Evolutionary conservation across 1,140 invertebrate genomes (phyloP).

Genomic region (Pseudobourletiella spinata): DNA sequence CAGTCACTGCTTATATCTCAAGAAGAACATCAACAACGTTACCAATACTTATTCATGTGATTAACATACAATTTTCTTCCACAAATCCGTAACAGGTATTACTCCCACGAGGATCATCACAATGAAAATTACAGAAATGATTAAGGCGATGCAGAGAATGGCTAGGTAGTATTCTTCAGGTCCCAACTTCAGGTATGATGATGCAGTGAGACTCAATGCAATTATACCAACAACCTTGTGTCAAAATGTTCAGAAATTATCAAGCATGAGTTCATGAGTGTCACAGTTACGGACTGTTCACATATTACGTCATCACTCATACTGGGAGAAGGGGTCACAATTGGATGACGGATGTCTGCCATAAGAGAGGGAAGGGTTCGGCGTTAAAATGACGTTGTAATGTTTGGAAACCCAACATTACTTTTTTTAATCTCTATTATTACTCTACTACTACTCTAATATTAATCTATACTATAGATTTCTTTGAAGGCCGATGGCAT

Average conservation of each 20-base stretch:
- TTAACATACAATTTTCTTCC: not conserved
- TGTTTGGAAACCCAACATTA: too few relatives aligned
- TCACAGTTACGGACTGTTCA: too few relatives aligned
- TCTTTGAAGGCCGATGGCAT: too few relatives aligned
- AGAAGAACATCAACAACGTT: not conserved
- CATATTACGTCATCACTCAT: too few relatives aligned
- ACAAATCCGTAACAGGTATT: not conserved
- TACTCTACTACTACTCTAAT: too few relatives aligned
- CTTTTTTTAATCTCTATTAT: too few relatives aligned
- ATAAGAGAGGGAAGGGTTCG: too few relatives aligned
- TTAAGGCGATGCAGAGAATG: not conserved
- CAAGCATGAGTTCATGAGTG: not conserved
- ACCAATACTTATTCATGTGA: too few relatives aligned
- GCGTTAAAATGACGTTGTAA: too few relatives aligned
- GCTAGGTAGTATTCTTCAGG: not conserved
- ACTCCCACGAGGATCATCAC: not conserved
- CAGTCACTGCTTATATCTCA: not conserved
- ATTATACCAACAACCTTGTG: not conserved
- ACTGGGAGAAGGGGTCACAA: not conserved
- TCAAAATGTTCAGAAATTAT: not conserved
- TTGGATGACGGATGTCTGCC: too few relatives aligned
- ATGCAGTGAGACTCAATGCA: not conserved
- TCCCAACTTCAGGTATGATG: not conserved
- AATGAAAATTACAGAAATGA: not conserved
- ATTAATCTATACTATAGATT: too few relatives aligned